Base-by-base conservation (phyloP, 2,888 invertebrate genomes). In the Apocheima hispidaria region DNA sequence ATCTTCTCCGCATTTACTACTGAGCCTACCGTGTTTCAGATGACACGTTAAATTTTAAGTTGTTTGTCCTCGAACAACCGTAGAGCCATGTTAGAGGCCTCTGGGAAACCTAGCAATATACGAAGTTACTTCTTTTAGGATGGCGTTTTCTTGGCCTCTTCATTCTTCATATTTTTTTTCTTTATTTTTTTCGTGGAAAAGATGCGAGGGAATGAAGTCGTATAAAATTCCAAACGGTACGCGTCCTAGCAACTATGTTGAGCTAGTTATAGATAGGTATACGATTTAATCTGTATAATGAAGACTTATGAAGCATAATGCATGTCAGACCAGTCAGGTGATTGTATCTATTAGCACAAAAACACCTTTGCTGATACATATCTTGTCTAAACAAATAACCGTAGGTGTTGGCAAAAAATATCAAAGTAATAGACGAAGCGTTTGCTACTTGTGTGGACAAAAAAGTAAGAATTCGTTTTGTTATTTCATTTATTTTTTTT, bases 311-410 rank as follows among this genome's bases (percentile, higher is more conserved):
- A 73, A 75, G 74, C 73, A 78, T 65, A 62, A 65, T 68, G 63
- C 54, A 54, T 65, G 66, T 63, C 66, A 66, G 62, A 65, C 56
- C 48, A 49, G 60, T 40, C 46, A 70, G 65, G 72, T 69, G 74
- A 73, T 73, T 71, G 74, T 74, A 75, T 74, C 77, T 69, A 71
- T 66, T 73, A 40, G 54, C 58, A 63, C 75, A 82, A 81, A 81
- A 82, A 78, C 63, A 63, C 65, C 30, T 41, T 57, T 51, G 66
- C 66, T 71, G 83, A 82, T 83, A 74, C 71, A 70, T 78, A 83
- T 84, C 82, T 74, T 78, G 81, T 83, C 78, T 77, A 83, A 84
- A 84, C 81, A 83, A 84, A 84, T 83, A 84, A 76, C 65, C 66
- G 69, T 60, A 69, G 67, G 52, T 64, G 68, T 63, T 70, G 48